phyloP scores from a whole-genome alignment of 2,797 vertebrate genomes.

The Limosa lapponica region DNA sequence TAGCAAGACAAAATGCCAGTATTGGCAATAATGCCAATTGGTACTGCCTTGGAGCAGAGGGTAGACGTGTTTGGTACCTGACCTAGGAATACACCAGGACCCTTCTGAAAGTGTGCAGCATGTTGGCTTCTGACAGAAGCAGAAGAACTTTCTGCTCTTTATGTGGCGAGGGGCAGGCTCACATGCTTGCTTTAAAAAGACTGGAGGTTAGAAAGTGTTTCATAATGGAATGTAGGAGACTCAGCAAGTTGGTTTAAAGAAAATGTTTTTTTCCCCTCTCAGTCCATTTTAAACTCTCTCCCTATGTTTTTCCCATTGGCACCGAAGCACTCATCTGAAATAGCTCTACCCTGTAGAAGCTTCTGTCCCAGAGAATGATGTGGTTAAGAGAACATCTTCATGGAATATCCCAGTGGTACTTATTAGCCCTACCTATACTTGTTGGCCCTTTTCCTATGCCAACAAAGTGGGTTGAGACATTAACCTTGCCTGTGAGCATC shows the following conservation, averaged over 20 bases:
- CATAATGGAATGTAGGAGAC: neutral
- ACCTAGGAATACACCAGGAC: neutral
- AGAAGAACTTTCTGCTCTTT: neutral
- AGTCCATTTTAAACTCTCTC: conserved; percentile 1
- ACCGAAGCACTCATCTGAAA: conserved; percentile 9
- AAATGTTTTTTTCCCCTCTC: conserved; percentile 4
- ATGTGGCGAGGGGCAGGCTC: neutral
- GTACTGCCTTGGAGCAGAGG: neutral
- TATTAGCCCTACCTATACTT: too few relatives aligned
- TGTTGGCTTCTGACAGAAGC: neutral
- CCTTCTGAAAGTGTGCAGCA: neutral
- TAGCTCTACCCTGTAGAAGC: neutral
- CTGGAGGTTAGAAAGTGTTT: neutral
- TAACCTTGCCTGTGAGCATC: neutral
- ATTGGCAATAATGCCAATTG: neutral
- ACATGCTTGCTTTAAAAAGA: neutral
- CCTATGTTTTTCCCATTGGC: conserved; percentile 4
- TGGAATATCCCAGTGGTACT: neutral
- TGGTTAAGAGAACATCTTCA: neutral
- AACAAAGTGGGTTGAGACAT: neutral
- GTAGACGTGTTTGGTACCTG: neutral
- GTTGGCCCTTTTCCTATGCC: neutral
- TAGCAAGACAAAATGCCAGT: neutral
- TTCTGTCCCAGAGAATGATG: neutral
- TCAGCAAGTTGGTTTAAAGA: neutral